Evolutionary conservation across 1,140 invertebrate genomes (phyloP), one percentile per base, ranked within the genome.

Genomic region (Ceratosolen fusciceps): DNA sequence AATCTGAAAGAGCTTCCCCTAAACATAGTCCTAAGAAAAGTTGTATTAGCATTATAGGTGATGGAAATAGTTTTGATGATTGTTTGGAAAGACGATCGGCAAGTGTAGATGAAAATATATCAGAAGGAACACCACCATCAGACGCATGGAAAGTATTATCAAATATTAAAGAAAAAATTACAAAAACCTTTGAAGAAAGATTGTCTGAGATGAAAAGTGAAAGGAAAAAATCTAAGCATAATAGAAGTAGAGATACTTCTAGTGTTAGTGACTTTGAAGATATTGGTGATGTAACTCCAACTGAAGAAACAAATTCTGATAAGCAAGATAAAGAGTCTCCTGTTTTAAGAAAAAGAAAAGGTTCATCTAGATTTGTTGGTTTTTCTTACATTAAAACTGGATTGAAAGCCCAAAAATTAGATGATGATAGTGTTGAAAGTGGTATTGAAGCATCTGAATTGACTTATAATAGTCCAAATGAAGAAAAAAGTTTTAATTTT

Each of bases 171-270:
- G 91, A 92, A 12, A 92, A 93, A 85, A 92, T 93, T 68, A 92
- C 92, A n/a, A 93, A 93, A 83, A 93, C 91, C n/a, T 92, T 93
- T 26, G 92, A 93, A 83, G 92, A 92, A 34, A 93, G 93, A 84
- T 81, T 93, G 7, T 91, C 89, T 0, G 92, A 93, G 82, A 92
- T 92, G n/a, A 93, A 93, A 82, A 86, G 79, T 74, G 86, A 90
- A 31, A 87, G 84, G 73, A 88, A 87, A 76, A 87, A 87, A 56
- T 89, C 87, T 60, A 88, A 87, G 58, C 71, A 83, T 74, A 81
- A 82, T 70, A 79, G 84, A 71, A 91, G 88, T 79, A 90, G 90
- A 84, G 90, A 93, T 24, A 91, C 89, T 84, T 93, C 91, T 0
- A 93, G 92, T 81, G 79, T 93, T 0, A 93, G 92, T 74, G 93